Conservation (phyloP, 2,797 vertebrate genomes). For the Discoglossus pictus region DNA sequence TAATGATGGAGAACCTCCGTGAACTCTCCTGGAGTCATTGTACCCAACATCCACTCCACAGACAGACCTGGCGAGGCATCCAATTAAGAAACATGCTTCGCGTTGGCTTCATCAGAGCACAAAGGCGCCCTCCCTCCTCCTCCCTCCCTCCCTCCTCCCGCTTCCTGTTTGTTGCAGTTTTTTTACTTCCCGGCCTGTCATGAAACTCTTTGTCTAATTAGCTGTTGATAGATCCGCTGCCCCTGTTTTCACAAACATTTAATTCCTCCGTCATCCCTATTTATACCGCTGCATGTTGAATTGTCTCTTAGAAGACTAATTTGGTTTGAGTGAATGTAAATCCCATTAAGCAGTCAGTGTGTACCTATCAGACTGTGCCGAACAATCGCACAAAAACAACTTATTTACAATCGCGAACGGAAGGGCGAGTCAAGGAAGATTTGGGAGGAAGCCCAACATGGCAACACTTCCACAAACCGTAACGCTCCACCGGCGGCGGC, state of each 20-base stretch:
- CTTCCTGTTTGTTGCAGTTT: constrained; percentile 65
- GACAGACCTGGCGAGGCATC: constrained; percentile 55
- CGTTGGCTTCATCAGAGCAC: constrained; percentile 62
- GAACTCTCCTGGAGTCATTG: no score
- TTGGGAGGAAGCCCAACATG: no score
- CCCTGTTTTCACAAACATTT: constrained; percentile 79
- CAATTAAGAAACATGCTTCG: constrained; percentile 68
- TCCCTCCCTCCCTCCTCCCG: constrained; percentile 46
- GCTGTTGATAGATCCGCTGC: constrained; percentile 77
- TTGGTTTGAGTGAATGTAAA: constrained; percentile 78
- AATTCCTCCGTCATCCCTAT: constrained; percentile 74
- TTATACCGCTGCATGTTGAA: constrained; percentile 73
- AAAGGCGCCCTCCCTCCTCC: constrained; percentile 62
- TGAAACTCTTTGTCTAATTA: constrained; percentile 77
- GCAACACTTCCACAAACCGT: constrained; percentile 49
- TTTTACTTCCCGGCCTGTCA: constrained; percentile 70
- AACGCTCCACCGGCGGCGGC: constrained; percentile 37
- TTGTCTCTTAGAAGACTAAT: constrained; percentile 78
- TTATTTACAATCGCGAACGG: constrained; percentile 63
- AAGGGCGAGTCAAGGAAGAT: constrained; percentile 63
- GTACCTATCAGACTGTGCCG: constrained; percentile 70
- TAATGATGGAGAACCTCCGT: no score
- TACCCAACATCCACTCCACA: constrained; percentile 3
- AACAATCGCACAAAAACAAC: constrained; percentile 63
- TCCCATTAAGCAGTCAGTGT: constrained; percentile 77